These are phyloP conservation scores for Latrodectus elegans DNA, from an alignment of 2,888 invertebrate genomes.

Conservation along the genomic window DNA sequence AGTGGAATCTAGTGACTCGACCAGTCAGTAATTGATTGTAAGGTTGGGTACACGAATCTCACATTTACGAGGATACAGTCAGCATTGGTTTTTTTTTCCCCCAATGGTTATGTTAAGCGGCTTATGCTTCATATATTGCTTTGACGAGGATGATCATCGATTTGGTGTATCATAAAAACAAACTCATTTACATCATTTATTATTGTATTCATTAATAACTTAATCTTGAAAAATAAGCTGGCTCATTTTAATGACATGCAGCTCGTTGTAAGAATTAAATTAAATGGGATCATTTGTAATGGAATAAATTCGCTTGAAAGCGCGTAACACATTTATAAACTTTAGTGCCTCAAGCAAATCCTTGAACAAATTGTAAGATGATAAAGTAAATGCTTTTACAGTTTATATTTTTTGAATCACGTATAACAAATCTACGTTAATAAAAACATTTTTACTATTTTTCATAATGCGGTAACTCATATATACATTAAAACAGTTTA, in stretches of 20 bases:
- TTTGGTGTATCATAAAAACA: neutral
- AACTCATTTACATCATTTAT: neutral
- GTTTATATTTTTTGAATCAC: too few relatives aligned
- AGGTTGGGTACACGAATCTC: slow-evolving; percentile 39
- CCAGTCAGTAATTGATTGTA: slow-evolving; percentile 50
- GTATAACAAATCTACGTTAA: too few relatives aligned
- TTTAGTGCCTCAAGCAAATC: neutral
- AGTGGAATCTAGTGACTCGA: slow-evolving; percentile 14
- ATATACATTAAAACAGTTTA: too few relatives aligned
- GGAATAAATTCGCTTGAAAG: neutral
- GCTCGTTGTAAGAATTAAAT: neutral
- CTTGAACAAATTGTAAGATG: neutral
- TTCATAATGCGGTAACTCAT: too few relatives aligned
- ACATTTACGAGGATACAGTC: neutral
- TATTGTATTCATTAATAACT: neutral
- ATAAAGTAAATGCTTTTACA: neutral
- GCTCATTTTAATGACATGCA: neutral
- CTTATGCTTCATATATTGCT: neutral
- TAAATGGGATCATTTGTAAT: slow-evolving; percentile 3
- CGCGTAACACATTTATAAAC: neutral
- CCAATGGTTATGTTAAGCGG: neutral
- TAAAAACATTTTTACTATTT: too few relatives aligned
- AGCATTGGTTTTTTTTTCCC: neutral
- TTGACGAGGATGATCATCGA: neutral
- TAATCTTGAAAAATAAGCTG: neutral